Evolutionary conservation across 2,888 invertebrate genomes (phyloP).

Genomic region (Limnephilus auricula): DNA sequence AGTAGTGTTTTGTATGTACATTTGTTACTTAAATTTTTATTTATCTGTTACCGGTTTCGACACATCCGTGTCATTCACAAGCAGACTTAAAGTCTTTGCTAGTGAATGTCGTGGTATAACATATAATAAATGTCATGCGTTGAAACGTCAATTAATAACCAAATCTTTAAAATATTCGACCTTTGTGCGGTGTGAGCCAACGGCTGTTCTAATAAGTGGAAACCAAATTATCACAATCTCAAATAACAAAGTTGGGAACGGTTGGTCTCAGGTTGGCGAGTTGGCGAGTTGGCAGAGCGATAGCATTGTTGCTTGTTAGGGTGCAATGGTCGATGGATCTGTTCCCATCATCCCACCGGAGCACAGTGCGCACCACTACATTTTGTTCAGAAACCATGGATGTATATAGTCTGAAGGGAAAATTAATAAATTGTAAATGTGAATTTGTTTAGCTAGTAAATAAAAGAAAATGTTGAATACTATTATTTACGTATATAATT

Average conservation of each 20-base stretch:
- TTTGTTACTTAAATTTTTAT: no score
- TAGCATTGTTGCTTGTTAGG: neutral
- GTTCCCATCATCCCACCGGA: neutral
- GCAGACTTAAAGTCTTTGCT: no score
- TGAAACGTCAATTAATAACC: neutral
- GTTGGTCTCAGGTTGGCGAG: neutral
- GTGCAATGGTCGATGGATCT: neutral
- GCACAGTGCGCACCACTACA: neutral
- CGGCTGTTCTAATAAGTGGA: slow-evolving; percentile 2
- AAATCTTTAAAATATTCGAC: neutral
- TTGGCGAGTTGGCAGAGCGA: neutral
- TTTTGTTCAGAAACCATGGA: neutral
- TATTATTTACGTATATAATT: neutral
- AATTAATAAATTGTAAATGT: neutral
- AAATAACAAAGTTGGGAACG: neutral
- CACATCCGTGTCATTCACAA: no score
- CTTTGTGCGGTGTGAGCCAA: neutral
- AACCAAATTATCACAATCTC: neutral
- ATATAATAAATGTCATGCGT: neutral
- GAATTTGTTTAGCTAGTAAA: neutral
- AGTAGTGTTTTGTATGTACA: no score
- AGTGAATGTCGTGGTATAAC: no score
- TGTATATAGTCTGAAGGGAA: neutral
- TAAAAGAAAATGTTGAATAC: neutral
- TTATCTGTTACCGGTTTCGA: no score